Evolutionary conservation across 2,113 vertebrate species (phyloP).

Genomic region (Spea bombifrons): DNA sequence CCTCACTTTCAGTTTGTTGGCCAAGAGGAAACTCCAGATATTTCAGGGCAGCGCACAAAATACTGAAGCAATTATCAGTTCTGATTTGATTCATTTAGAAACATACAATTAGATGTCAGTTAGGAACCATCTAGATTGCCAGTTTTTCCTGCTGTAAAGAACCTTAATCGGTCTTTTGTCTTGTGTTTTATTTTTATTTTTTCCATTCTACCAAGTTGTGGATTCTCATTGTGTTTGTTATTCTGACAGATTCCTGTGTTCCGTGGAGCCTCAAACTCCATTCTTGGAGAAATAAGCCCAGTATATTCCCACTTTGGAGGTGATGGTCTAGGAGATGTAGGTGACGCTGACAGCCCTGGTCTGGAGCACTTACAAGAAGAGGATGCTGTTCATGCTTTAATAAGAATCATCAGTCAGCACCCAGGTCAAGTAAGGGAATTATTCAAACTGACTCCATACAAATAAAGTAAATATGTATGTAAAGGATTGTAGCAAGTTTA

Average conservation of each 20-base stretch:
- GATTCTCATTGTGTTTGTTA: background rate
- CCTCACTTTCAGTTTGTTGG: no score
- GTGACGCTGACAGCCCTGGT: slow-evolving; percentile 63
- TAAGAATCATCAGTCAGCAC: slow-evolving; percentile 63
- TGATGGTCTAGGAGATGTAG: slow-evolving; percentile 56
- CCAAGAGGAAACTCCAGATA: no score
- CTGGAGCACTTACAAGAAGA: slow-evolving; percentile 65
- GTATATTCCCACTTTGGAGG: slow-evolving; percentile 33
- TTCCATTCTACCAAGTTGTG: no score
- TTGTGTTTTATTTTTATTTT: background rate
- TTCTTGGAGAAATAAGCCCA: slow-evolving; percentile 18
- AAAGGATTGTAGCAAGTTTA: no score
- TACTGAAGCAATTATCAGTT: background rate
- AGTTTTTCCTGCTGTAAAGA: background rate
- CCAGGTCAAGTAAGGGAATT: slow-evolving; percentile 62
- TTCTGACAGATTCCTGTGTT: slow-evolving; percentile 32
- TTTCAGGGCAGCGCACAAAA: background rate
- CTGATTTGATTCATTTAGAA: background rate
- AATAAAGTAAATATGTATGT: no score
- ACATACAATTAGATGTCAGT: background rate
- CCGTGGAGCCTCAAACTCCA: slow-evolving; percentile 20
- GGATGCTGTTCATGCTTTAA: slow-evolving; percentile 64
- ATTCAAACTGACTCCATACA: no score
- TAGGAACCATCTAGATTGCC: background rate
- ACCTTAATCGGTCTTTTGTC: background rate